These are phyloP conservation scores for Nibea coibor DNA, from an alignment of 2,113 vertebrate species.

Conservation along the genomic window DNA sequence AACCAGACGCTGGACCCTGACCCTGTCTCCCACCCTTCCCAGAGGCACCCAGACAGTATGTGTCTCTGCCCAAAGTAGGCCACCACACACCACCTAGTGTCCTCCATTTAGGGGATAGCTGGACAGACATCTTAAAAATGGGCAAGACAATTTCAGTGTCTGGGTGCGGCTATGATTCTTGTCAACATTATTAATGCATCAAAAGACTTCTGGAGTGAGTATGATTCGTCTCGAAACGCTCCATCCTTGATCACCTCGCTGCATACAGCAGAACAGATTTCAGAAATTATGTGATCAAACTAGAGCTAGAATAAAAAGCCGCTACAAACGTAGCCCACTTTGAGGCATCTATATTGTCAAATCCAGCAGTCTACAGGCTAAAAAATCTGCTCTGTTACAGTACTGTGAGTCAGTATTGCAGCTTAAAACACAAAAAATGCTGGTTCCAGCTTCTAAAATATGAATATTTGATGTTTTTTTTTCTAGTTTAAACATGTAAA, in stretches of 20 bases:
- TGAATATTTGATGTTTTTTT: not conserved
- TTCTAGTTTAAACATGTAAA: not conserved
- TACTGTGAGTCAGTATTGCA: not conserved
- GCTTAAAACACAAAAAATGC: not conserved
- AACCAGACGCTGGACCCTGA: constrained; percentile 54
- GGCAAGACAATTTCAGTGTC: constrained; percentile 4
- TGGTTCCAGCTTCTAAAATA: not conserved
- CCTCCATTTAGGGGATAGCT: constrained; percentile 4
- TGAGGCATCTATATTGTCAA: not conserved
- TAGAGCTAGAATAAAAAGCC: not conserved
- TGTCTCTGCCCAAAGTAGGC: constrained; percentile 38
- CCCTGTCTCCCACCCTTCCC: constrained; percentile 28
- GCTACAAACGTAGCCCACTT: not conserved
- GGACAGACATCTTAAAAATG: constrained; percentile 20
- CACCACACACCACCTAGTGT: constrained; percentile 32
- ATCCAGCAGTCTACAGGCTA: not conserved
- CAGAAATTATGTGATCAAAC: not conserved
- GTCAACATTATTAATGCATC: not conserved
- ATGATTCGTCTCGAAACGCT: not conserved
- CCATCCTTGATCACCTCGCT: not conserved
- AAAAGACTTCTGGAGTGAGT: constrained; percentile 2
- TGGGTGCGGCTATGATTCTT: not conserved
- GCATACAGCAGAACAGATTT: not conserved
- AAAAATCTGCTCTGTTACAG: not conserved
- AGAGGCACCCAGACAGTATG: constrained; percentile 29